A percentile compares a stretch with the other conserved stretches of the same genome.
phyloP scores from a whole-genome alignment of 2,888 invertebrate species.

The Pristionchus fissidentatus region DNA sequence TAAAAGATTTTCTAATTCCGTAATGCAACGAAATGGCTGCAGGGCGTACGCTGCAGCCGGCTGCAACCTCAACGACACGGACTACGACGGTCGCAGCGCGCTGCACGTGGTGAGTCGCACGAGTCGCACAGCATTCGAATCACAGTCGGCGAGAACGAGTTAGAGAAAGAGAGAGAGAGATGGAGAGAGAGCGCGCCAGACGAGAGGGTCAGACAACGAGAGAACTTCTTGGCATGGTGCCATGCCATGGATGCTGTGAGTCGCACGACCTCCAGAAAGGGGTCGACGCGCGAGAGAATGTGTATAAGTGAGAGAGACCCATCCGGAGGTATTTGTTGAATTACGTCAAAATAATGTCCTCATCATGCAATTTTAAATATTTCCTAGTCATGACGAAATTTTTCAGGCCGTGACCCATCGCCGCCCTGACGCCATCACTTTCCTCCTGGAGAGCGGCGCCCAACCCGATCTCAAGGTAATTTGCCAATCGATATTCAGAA shows the following conservation, averaged over 20 bases:
- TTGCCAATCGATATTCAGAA: not conserved
- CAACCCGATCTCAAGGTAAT: conserved; percentile 60
- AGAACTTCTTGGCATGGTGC: too few relatives aligned
- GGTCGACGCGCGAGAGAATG: too few relatives aligned
- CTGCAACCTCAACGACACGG: conserved; percentile 64
- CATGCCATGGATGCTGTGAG: not conserved
- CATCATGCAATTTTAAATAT: too few relatives aligned
- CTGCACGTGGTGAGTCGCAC: conserved; percentile 71
- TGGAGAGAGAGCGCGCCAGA: too few relatives aligned
- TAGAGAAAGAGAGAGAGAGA: too few relatives aligned
- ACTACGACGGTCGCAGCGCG: conserved; percentile 73
- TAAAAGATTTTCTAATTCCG: too few relatives aligned
- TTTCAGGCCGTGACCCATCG: conserved; percentile 67
- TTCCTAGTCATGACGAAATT: not conserved
- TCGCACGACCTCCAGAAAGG: not conserved
- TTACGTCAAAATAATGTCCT: not conserved
- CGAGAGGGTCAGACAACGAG: too few relatives aligned
- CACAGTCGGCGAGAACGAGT: too few relatives aligned
- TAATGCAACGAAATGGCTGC: too few relatives aligned
- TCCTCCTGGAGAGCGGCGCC: conserved; percentile 63
- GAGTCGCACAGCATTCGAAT: not conserved
- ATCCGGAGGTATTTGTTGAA: not conserved
- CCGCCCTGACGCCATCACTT: conserved; percentile 62
- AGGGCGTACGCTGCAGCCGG: conserved; percentile 63
- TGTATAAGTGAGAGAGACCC: too few relatives aligned